Conservation (phyloP, 2,113 vertebrate species). For the Coturnix japonica region DNA sequence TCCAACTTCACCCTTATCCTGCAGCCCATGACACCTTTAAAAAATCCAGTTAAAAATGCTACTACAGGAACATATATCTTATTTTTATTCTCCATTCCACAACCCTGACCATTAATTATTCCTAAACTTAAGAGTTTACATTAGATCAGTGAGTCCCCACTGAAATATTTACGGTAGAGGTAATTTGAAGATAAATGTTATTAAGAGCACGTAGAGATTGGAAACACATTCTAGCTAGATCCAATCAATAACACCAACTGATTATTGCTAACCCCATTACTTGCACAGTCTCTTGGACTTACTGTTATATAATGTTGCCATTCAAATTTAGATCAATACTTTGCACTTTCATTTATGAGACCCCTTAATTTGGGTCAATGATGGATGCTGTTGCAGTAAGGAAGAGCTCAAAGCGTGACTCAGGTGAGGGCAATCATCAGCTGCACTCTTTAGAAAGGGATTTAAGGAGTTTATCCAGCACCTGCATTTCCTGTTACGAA, state of each 20-base stretch:
- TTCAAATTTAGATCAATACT: neutral
- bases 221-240: neutral
- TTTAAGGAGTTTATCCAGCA: neutral
- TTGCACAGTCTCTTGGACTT: neutral
- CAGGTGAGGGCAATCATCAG: neutral
- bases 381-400: neutral
- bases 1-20: neutral
- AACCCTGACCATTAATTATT: neutral
- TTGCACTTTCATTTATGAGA: neutral
- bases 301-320: neutral
- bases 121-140: neutral
- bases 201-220: neutral
- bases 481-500: neutral
- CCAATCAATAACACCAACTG: neutral
- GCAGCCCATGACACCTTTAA: fast-evolving
- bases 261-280: neutral
- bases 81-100: neutral
- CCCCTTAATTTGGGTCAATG: neutral
- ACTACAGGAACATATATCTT: neutral
- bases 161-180: neutral
- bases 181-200: neutral
- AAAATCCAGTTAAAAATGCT: neutral
- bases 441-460: neutral
- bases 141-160: neutral
- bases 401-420: neutral